Evolutionary conservation across 2,888 invertebrate genomes (phyloP).

Genomic region (Conistra vaccinii): DNA sequence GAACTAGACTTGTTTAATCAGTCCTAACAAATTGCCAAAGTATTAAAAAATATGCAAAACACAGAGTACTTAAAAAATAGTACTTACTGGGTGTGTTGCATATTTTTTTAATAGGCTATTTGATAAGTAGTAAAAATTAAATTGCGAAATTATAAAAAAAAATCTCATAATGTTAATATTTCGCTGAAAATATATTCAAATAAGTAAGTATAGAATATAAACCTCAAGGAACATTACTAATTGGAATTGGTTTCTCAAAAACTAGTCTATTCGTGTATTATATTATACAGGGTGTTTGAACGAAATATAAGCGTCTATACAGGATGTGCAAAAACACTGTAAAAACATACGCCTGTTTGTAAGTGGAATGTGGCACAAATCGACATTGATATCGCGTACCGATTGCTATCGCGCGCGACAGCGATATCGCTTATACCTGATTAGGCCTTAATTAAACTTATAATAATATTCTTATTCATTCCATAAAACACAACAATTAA

Average conservation of each 20-base stretch:
- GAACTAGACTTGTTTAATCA: neutral
- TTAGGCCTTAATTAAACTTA: neutral
- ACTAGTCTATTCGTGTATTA: neutral
- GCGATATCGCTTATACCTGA: too few species aligned
- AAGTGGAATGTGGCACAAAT: neutral
- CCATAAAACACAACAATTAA: slow-evolving; percentile 53
- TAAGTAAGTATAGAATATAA: too few species aligned
- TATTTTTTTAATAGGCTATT: neutral
- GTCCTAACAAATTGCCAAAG: too few species aligned
- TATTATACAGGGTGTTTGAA: neutral
- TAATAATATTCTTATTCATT: neutral
- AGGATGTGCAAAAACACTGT: neutral
- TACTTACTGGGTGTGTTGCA: too few species aligned
- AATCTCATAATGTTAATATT: too few species aligned
- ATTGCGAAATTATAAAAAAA: too few species aligned
- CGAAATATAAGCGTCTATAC: neutral
- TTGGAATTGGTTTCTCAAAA: neutral
- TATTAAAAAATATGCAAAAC: neutral
- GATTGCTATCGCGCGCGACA: too few species aligned
- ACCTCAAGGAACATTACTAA: too few species aligned
- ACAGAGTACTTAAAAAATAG: neutral
- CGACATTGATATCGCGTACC: too few species aligned
- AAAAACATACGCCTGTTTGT: neutral
- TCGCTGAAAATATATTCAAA: too few species aligned
- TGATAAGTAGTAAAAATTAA: neutral